Base-by-base conservation (phyloP, 2,797 vertebrate species). In the Ammospiza maritima region DNA sequence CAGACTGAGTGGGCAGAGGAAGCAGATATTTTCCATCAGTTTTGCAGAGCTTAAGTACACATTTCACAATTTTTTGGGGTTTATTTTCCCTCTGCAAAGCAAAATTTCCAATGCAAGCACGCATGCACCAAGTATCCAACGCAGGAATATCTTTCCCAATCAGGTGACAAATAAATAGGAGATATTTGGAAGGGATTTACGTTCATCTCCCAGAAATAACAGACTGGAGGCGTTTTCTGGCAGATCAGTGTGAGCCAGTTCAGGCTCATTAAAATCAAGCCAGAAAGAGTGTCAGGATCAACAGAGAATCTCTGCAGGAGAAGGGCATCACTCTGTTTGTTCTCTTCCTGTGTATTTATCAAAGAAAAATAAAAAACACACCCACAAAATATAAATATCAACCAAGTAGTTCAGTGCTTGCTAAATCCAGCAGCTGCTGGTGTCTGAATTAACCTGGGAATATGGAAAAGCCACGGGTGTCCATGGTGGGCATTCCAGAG, bases 1-100 rank as follows among this genome's bases (percentile, higher is more conserved):
- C 92, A 96, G 89, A 96, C 87, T 81, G 94, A 92, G 94, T 92
- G 92, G 95, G 95, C 92, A 96, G 85, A 84, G 73, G 79, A 89
- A 95, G 83, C 73, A 94, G 89, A 91, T 88, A 93, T 90, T 95
- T 96, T 84, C 91, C 82, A 93, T 84, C 67, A n/a, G 25, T 32
- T 94, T 30, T 85, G 40, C 56, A 90, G 66, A 91, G 51, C 47
- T 67, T 26, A 57, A 87, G 58, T n/a, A 69, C 57, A 82, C 79
- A 64, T 60, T 78, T 80, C 56, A 48, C 71, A 64, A 36, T 69
- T 36, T 89, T 38, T 13, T 4, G 16, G 50, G 38, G 22, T 73
- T 70, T 85, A 67, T 81, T 91, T 94, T 82, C 86, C 74, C 38
- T 56, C 73, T 54, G 51, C 67, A 85, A 78, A 69, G 60, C 71